Evolutionary conservation across 1,140 invertebrate genomes (phyloP), one percentile per base, ranked within the genome.

Genomic region (Teleogryllus occipitalis): DNA sequence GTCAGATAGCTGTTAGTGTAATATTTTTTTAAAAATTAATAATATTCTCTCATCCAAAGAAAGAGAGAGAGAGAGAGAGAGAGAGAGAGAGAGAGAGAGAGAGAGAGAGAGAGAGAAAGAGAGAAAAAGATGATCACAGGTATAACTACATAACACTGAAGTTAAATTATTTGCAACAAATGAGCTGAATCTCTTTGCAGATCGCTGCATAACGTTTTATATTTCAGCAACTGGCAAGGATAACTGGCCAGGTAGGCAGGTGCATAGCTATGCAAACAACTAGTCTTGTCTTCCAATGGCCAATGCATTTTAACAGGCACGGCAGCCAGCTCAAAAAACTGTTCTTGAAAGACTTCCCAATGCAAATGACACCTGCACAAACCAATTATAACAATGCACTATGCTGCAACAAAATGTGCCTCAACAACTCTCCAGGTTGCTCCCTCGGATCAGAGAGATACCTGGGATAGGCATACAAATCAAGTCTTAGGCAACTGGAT

Each of bases 301-400:
- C 54, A 65, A 10, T 18, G 3, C 1, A 65, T 65, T 65, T 65
- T 65, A 10, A 14, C 54, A 14, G 18, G 54, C 54, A 65, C 10
- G 54, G 54, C 18, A 65, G 54, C 54, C 54, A 65, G 54, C 54
- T 65, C 54, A 65, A 65, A 14, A 39, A 14, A 14, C 21, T 47
- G 47, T 12, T n/a, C 46, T 10, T 48, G 46, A 21, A 49, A 77
- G 21, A 77, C 47, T 77, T 49, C 47, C 76, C 47, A 48, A 21
- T 21, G 48, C 47, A 77, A 77, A 77, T 77, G 76, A 48, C 21
- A 65, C 54, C 10, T 65, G 18, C 54, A 12, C 12, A 10, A 22
- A 77, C 21, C 76, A n/a, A 77, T 22, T 6, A 77, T 47, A 48
- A 77, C 76, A 18, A n/a, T 7, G 14, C 14, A 47, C 76, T 77